Evolutionary conservation across 2,113 vertebrate species (phyloP).

Genomic region (Oncorhynchus masou): DNA sequence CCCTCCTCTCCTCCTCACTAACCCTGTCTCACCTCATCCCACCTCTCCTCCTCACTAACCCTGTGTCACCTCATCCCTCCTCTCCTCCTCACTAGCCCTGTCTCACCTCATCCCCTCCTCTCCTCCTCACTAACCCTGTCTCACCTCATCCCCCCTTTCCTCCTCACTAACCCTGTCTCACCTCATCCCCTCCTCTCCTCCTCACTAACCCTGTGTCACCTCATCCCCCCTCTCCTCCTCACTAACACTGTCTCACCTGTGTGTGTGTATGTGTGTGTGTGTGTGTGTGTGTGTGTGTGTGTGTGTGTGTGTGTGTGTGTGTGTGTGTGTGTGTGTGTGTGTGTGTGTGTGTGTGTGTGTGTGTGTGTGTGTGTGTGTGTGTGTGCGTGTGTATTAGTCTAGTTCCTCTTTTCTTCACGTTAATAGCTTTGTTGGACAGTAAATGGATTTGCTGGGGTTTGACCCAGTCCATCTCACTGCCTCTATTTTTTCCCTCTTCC

Average conservation of each 20-base stretch:
- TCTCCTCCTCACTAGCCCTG: too few relatives aligned
- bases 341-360: not conserved
- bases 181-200: too few relatives aligned
- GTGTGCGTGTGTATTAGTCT: not conserved
- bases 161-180: too few relatives aligned
- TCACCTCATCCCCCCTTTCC: too few relatives aligned
- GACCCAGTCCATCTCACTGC: conserved; percentile 37
- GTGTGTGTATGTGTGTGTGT: not conserved
- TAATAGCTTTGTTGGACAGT: conserved; percentile 39
- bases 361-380: not conserved
- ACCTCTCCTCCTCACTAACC: too few relatives aligned
- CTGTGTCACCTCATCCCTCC: too few relatives aligned
- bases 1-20: too few relatives aligned
- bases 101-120: too few relatives aligned
- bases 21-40: too few relatives aligned
- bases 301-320: not conserved
- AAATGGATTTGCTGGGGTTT: conserved; percentile 57
- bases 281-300: conserved; percentile 9
- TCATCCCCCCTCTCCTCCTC: too few relatives aligned
- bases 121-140: too few relatives aligned
- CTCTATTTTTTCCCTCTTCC: conserved; percentile 42
- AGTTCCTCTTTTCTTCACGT: conserved; percentile 6
- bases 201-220: too few relatives aligned
- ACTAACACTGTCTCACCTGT: not conserved
- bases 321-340: not conserved